These are phyloP conservation scores for Trypoxylon attenuatum DNA, from an alignment of 2,888 invertebrate genomes.

Conservation along the genomic window DNA sequence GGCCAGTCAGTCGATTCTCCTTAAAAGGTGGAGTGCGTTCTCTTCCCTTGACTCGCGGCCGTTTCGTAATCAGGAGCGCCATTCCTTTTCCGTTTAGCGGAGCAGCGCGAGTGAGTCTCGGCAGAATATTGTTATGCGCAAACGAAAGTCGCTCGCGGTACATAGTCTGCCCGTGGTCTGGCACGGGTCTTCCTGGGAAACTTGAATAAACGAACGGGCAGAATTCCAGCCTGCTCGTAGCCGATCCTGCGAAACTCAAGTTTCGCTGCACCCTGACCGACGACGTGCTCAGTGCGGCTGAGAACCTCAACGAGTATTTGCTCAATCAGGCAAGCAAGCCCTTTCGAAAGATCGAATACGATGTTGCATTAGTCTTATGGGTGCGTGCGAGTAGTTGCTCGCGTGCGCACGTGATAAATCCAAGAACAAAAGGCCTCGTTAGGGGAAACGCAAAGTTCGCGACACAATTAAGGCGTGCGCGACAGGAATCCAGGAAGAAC, in stretches of 20 bases:
- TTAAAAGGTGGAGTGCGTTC: conserved; percentile 46
- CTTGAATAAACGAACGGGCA: too few relatives aligned
- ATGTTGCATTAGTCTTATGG: conserved; percentile 2
- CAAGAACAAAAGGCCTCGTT: conserved; percentile 5
- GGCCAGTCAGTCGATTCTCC: conserved; percentile 44
- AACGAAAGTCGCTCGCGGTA: conserved; percentile 23
- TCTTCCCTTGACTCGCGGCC: conserved; percentile 38
- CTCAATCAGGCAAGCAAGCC: too few relatives aligned
- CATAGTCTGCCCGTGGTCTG: too few relatives aligned
- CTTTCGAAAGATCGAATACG: too few relatives aligned
- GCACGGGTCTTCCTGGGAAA: conserved; percentile 43
- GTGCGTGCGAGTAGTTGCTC: conserved; percentile 7
- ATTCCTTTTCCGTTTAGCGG: conserved; percentile 11
- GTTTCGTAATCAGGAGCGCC: conserved; percentile 43
- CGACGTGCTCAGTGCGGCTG: too few relatives aligned
- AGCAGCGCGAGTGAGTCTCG: conserved; percentile 22
- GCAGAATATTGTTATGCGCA: conserved; percentile 27
- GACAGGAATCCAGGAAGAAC: conserved; percentile 17
- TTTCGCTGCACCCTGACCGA: too few relatives aligned
- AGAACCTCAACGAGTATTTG: too few relatives aligned
- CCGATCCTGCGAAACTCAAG: too few relatives aligned
- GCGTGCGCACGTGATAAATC: too few relatives aligned
- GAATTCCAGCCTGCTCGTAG: too few relatives aligned
- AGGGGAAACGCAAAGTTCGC: conserved; percentile 14
- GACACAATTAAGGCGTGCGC: conserved; percentile 13